Conservation (phyloP, 2,113 vertebrate genomes). For the Charadrius vociferus region DNA sequence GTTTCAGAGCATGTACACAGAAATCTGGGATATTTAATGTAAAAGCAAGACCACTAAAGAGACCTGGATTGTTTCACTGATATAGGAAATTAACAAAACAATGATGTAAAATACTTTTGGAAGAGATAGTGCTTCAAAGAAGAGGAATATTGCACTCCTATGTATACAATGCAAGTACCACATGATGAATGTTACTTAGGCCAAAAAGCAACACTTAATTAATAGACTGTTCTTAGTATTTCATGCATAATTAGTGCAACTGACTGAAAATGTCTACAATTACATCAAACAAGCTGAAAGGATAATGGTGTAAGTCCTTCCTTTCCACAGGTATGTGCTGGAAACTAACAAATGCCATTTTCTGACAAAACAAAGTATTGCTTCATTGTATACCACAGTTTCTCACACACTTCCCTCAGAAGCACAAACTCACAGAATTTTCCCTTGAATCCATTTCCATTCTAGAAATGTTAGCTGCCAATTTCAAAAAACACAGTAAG, state of each 20-base stretch:
- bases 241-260: background rate
- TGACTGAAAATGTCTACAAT: background rate
- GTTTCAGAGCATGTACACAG: background rate
- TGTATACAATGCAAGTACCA: background rate
- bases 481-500: background rate
- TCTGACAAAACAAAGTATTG: background rate
- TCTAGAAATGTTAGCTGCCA: background rate
- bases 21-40: background rate
- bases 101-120: background rate
- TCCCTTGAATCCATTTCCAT: background rate
- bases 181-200: background rate
- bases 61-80: background rate
- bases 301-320: background rate
- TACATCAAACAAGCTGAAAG: background rate
- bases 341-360: background rate
- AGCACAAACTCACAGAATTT: background rate
- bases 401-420: background rate
- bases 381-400: background rate
- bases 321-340: background rate
- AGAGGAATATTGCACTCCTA: background rate
- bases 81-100: background rate
- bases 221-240: background rate
- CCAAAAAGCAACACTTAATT: background rate
- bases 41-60: background rate
- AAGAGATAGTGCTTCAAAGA: background rate